Evolutionary conservation across 2,888 invertebrate species (phyloP).

Genomic region (Tipula vernalis): DNA sequence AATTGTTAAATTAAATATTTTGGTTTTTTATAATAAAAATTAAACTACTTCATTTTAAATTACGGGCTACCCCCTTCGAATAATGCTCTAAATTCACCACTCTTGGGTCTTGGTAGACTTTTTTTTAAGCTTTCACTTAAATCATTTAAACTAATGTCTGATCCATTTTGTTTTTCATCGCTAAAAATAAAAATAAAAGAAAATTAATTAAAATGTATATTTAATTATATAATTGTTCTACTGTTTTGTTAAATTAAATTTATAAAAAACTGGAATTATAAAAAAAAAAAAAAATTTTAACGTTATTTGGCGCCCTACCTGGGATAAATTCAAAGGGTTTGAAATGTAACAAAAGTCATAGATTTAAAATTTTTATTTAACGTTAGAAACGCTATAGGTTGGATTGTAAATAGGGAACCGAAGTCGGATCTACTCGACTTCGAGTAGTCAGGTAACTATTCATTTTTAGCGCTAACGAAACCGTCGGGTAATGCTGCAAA

Average conservation of each 20-base stretch:
- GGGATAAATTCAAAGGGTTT: too few species aligned
- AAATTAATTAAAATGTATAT: neutral
- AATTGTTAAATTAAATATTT: neutral
- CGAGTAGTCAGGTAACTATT: too few species aligned
- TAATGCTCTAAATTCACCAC: conserved; percentile 36
- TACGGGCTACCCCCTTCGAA: conserved; percentile 37
- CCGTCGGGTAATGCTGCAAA: too few species aligned
- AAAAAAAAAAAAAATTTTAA: too few species aligned
- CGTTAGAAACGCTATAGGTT: too few species aligned
- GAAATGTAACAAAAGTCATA: too few species aligned
- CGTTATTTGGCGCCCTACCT: too few species aligned
- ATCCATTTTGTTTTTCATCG: conserved; percentile 33
- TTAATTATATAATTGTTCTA: neutral
- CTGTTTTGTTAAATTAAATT: neutral
- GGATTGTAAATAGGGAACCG: too few species aligned
- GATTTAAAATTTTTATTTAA: too few species aligned
- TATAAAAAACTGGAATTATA: too few species aligned
- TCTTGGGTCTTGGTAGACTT: conserved; percentile 35
- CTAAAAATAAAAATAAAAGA: conserved; percentile 23
- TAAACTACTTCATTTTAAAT: conserved; percentile 17
- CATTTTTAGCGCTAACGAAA: too few species aligned
- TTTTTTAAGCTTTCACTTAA: conserved; percentile 34
- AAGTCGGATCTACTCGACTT: too few species aligned
- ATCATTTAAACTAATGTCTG: conserved; percentile 33
- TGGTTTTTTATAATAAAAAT: neutral